Evolutionary conservation across 2,797 vertebrate species (phyloP).

Genomic region (Melanotaenia pygmaea): DNA sequence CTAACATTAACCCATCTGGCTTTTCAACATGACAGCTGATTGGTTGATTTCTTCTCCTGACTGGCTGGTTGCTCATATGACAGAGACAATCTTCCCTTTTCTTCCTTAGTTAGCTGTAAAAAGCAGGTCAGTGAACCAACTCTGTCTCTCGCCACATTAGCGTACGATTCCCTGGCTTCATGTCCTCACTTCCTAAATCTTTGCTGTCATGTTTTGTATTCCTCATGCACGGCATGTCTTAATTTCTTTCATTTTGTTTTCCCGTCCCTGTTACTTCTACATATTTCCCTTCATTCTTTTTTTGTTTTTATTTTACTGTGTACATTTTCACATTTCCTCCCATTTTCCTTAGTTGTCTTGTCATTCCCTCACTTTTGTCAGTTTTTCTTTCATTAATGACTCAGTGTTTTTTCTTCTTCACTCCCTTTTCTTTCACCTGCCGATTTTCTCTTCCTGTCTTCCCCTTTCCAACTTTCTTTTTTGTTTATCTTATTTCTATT

Average conservation of each 20-base stretch:
- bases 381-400: neutral
- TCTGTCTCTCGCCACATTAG: conserved; percentile 47
- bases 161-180: conserved; percentile 53
- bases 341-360: neutral
- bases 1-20: conserved; percentile 11
- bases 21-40: conserved; percentile 32
- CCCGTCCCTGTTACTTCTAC: too few relatives aligned
- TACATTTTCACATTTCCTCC: neutral
- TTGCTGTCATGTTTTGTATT: conserved; percentile 30
- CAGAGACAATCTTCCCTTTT: conserved; percentile 36
- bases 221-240: conserved; percentile 17
- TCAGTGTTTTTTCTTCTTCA: neutral
- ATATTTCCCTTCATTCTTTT: neutral
- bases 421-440: neutral
- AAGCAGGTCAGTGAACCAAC: conserved; percentile 74
- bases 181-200: conserved; percentile 45
- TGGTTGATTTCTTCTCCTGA: conserved; percentile 62
- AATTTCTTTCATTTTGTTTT: conserved; percentile 8
- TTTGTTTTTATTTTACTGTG: neutral
- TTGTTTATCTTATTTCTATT: neutral
- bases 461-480: neutral
- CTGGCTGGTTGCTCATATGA: conserved; percentile 49
- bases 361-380: too few relatives aligned
- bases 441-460: neutral
- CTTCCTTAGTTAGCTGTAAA: conserved; percentile 53